Conservation (phyloP, 2,888 invertebrate species). For the Ligdia adustata region DNA sequence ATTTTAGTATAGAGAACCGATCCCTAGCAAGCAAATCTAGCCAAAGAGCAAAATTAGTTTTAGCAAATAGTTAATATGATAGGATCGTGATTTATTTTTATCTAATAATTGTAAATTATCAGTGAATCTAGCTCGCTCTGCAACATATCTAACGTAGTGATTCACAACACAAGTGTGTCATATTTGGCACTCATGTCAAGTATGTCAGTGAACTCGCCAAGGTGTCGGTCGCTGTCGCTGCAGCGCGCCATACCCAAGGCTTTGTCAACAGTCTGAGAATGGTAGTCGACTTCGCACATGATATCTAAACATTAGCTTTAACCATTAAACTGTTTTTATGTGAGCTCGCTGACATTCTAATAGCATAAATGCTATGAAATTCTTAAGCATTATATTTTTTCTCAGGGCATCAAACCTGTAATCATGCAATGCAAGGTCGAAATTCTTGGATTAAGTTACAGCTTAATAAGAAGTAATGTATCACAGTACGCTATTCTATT, state of each 20-base stretch:
- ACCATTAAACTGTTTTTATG: slow-evolving; percentile 1
- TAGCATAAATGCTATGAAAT: not conserved
- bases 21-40: too few relatives aligned
- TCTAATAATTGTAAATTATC: too few relatives aligned
- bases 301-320: slow-evolving; percentile 5
- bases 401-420: not conserved
- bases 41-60: too few relatives aligned
- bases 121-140: too few relatives aligned
- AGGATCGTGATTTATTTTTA: too few relatives aligned
- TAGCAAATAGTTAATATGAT: too few relatives aligned
- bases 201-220: slow-evolving; percentile 58
- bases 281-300: slow-evolving; percentile 7
- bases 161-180: slow-evolving; percentile 41
- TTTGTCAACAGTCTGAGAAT: slow-evolving; percentile 7
- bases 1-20: not conserved
- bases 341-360: not conserved
- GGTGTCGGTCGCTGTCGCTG: slow-evolving; percentile 22
- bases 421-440: not conserved
- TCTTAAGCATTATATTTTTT: not conserved
- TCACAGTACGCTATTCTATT: not conserved
- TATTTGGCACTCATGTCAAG: slow-evolving; percentile 53
- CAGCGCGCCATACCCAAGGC: slow-evolving; percentile 12
- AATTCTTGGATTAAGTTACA: not conserved
- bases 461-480: not conserved
- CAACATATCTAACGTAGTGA: slow-evolving; percentile 16